Percentiles rank a stretch among this genome's conserved stretches.
Evolutionary conservation across 2,113 vertebrate genomes (phyloP).

Genomic region (Origma solitaria): DNA sequence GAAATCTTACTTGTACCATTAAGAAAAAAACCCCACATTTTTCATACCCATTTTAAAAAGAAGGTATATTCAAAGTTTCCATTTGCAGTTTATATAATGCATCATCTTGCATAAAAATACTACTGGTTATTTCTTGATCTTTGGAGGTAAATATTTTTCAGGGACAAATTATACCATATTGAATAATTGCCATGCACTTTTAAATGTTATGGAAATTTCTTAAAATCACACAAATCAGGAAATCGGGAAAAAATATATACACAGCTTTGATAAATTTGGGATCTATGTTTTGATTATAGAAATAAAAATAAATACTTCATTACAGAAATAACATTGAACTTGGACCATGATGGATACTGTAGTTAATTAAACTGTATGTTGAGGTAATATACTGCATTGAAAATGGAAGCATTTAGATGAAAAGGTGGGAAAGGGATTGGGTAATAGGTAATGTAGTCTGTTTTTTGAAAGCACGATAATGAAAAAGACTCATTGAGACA

Average conservation of each 20-base stretch:
- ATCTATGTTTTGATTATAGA: not conserved
- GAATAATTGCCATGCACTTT: not conserved
- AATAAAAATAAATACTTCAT: not conserved
- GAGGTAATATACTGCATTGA: not conserved
- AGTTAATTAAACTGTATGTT: not conserved
- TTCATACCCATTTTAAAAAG: not conserved
- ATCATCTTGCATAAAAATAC: not conserved
- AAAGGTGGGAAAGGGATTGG: not conserved
- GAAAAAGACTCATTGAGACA: not conserved
- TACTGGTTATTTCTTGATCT: not conserved
- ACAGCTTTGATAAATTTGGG: not conserved
- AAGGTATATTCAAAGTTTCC: not conserved
- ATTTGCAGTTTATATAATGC: not conserved
- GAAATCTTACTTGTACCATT: not conserved
- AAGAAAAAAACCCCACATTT: not conserved
- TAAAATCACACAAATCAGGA: not conserved
- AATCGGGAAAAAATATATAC: not conserved
- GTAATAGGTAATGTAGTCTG: not conserved
- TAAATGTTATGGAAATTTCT: not conserved
- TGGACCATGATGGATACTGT: not conserved
- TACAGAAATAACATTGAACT: not conserved
- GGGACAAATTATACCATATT: not conserved
- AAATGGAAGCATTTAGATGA: not conserved
- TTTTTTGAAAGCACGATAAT: not conserved
- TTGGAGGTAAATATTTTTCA: not conserved